Base-by-base conservation (phyloP, 2,888 invertebrate species). In the Osmoderma eremita region DNA sequence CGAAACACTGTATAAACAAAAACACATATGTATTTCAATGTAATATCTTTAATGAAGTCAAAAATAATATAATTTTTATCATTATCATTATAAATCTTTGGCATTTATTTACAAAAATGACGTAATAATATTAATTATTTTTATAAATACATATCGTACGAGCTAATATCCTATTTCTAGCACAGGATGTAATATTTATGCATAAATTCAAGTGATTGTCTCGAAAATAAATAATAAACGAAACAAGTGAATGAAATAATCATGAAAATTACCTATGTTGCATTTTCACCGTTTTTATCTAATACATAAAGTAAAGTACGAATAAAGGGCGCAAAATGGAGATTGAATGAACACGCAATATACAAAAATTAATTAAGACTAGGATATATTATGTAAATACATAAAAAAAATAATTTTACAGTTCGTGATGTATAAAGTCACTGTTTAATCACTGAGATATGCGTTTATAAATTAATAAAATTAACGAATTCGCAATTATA, bases 21-120 rank as follows among this genome's bases (percentile, higher is more conserved):
- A 45, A 6, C 8, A 58, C 42, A 58, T 24, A 5, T 6, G 45
- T 8, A 13, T 12, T 42, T 24, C 10, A 58, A 42, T 58, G 10
- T 58, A 42, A 13, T 24, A 58, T 58, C 30, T 42, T 58, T 58
- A 58, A 42, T 58, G 42, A 54, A 65, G 49, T 65, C 65, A 48
- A 65, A 54, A 65, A 66, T 66, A 66, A 66, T 62, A 66, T 49
- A 66, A 51, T 66, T 66, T 66, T 61, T 10, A n/a, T 30, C 30
- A 30, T 30, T 30, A 30, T 30, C 6, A 66, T 50, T 58, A 66
- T 62, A 62, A 65, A 66, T 66, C 66, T 66, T 66, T 66, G 66
- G 66, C 62, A 66, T 66, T 58, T 58, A 58, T 30, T 38, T 66
- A 66, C 66, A 62, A 49, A 66, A 66, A 61, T 30, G 30, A 30